Base-by-base conservation (phyloP, 1,140 invertebrate genomes). In the Platyscapa corneri region DNA sequence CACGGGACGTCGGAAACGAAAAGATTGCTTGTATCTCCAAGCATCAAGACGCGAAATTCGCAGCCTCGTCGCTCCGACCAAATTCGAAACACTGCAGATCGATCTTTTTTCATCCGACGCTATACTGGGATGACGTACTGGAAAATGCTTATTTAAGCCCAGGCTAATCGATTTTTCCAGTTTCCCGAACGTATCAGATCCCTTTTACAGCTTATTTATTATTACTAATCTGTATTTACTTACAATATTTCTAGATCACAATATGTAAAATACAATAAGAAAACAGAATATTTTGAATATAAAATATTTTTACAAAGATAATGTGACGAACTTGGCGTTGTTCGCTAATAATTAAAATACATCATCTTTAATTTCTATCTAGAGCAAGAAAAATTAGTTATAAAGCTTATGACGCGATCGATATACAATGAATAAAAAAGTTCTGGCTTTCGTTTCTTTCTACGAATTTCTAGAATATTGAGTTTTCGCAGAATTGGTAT, bases 1-100 rank as follows among this genome's bases (percentile, higher is more conserved):
- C 67, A 46, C 67, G 53, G 76, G 60, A 74, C 65, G 64, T 30
- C 34, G 83, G 78, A 81, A 81, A 76, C 37, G 53, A 75, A 80
- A 81, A 75, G 77, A 81, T 84, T 84, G 76, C 77, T 74, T 72
- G 76, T 65, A 84, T 39, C 60, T 67, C 60, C 23, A 53, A 79
- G 34, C 46, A 78, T 37, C 76, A n/a, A 39, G 16, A 39, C 3
- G 0, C n/a, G 14, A n/a, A 16, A 77, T 74, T 74, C 70, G 37
- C 8, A 0, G 3, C 10, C 18, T 8, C 70, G 16, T 37, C 34
- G 20, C 5, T 3, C 32, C 37, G 70, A 39, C 3, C 23, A 14
- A 60, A 60, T 60, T 27, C 1, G 56, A 60, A 27, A 60, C 18
- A 23, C 27, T 77, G 32, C 42, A 53, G 0, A 27, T 53, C 42